A percentile compares a stretch with the other conserved stretches of the same genome.
Conservation (phyloP, 2,113 vertebrate species). For the Python bivittatus region DNA sequence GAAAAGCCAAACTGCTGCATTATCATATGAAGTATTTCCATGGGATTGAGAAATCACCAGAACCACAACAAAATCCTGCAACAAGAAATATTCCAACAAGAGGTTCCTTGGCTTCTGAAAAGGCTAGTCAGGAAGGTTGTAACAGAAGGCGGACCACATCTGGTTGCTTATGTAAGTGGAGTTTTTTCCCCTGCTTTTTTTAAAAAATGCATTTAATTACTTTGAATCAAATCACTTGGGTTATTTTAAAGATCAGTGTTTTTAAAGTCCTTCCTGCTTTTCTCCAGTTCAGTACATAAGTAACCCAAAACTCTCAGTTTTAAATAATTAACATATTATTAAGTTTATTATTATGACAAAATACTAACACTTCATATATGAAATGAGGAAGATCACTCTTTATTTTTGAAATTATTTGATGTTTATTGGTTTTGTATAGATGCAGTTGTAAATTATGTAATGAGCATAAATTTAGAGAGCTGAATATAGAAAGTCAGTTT, state of each 20-base stretch:
- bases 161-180: constrained; percentile 85
- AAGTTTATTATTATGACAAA: neutral
- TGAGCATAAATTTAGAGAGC: neutral
- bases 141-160: constrained; percentile 83
- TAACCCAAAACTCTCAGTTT: neutral
- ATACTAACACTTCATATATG: neutral
- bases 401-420: neutral
- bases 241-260: neutral
- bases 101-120: constrained; percentile 80
- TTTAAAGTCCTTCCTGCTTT: neutral
- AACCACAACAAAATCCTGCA: constrained; percentile 77
- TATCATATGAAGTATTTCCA: constrained; percentile 99
- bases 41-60: constrained; percentile 84
- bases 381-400: neutral
- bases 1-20: constrained; percentile 93
- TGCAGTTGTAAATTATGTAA: neutral
- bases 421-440: neutral
- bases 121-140: constrained; percentile 73
- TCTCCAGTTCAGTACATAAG: neutral
- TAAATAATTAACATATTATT: neutral
- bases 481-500: neutral
- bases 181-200: constrained; percentile 40
- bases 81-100: constrained; percentile 83
- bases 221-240: neutral
- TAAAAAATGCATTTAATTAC: neutral